phyloP scores from a whole-genome alignment of 2,888 invertebrate species.

The Metopia argyrocephala region DNA sequence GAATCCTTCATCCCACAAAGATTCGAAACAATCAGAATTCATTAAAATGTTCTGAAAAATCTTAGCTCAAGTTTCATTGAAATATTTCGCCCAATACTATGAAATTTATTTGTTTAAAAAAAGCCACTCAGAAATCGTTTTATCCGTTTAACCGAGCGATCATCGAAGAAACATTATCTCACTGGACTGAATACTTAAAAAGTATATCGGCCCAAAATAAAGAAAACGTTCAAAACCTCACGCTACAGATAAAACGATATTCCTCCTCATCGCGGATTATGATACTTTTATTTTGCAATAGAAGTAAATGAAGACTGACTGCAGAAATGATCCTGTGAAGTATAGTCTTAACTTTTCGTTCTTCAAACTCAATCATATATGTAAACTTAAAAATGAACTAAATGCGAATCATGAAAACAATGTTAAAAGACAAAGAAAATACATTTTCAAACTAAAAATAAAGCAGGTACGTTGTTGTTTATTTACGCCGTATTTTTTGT shows the following conservation, averaged over 20 bases:
- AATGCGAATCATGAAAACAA: constrained; percentile 40
- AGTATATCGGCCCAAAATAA: constrained; percentile 7
- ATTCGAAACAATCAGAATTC: too few relatives aligned
- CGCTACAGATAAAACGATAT: constrained; percentile 80
- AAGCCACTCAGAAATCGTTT: constrained; percentile 69
- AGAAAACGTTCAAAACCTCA: constrained; percentile 75
- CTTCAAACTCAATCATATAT: constrained; percentile 14
- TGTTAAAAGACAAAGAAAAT: too few relatives aligned
- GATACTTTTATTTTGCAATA: constrained; percentile 79
- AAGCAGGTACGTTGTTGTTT: too few relatives aligned
- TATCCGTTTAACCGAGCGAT: constrained; percentile 68
- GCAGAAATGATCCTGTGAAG: constrained; percentile 86
- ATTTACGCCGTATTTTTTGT: neutral
- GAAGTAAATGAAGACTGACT: constrained; percentile 82
- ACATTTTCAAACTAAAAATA: too few relatives aligned
- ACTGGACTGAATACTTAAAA: neutral
- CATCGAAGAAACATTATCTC: constrained; percentile 68
- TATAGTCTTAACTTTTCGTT: constrained; percentile 75
- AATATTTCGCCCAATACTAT: too few relatives aligned
- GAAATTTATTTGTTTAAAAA: constrained; percentile 61
- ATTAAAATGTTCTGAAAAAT: too few relatives aligned
- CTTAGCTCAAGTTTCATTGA: too few relatives aligned
- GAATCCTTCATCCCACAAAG: too few relatives aligned
- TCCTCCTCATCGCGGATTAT: constrained; percentile 82
- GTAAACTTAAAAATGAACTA: constrained; percentile 39